phyloP scores from a whole-genome alignment of 2,797 vertebrate species.

The Danio tinwini region DNA sequence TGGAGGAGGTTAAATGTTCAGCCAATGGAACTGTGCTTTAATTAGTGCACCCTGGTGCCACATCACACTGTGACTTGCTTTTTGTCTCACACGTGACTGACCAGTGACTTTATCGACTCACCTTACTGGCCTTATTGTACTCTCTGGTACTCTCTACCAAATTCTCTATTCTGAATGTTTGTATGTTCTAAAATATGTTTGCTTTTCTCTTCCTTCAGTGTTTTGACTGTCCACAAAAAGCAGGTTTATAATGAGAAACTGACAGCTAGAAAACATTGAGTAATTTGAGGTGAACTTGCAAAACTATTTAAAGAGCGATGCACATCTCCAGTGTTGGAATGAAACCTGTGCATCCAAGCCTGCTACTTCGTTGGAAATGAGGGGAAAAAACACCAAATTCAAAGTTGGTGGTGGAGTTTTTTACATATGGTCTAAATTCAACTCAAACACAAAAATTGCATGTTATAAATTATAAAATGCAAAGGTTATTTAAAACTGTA shows the following conservation, averaged over 20 bases:
- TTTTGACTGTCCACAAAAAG: not conserved
- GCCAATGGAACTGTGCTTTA: constrained; percentile 60
- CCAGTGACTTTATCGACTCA: constrained; percentile 21
- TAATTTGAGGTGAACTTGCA: not conserved
- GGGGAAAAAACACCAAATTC: too few species aligned
- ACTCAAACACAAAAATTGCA: too few species aligned
- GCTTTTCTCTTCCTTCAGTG: not conserved
- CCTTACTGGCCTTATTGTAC: not conserved
- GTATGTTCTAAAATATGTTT: not conserved
- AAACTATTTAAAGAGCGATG: not conserved
- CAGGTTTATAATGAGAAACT: not conserved
- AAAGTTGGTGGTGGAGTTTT: too few species aligned
- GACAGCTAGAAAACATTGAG: not conserved
- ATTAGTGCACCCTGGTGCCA: constrained; percentile 60
- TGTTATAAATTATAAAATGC: too few species aligned
- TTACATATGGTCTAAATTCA: too few species aligned
- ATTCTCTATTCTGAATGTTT: not conserved
- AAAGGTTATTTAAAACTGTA: too few species aligned
- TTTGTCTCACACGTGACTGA: constrained; percentile 34
- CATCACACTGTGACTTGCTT: constrained; percentile 27
- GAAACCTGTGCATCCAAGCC: too few species aligned
- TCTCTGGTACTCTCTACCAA: not conserved
- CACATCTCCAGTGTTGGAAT: too few species aligned
- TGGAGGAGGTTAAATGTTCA: constrained; percentile 60
- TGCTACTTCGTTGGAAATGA: too few species aligned